Base-by-base conservation (phyloP, 2,888 invertebrate genomes). In the Drosophila mimica region DNA sequence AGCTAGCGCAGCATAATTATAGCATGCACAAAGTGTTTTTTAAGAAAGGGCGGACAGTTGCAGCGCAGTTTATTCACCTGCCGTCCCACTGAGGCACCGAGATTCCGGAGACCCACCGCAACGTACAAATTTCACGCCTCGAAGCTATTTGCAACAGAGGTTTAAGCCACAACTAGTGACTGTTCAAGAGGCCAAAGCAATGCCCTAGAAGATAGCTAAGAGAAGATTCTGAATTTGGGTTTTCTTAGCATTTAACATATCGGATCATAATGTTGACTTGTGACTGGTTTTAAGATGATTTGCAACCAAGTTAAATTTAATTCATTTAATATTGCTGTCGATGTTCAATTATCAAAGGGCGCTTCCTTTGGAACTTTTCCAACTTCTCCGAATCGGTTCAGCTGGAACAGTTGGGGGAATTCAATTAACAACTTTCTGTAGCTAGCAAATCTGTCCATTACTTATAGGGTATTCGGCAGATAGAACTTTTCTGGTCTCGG, bases 51-150 rank as follows among this genome's bases (percentile, higher is more conserved):
- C 91, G 92, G 92, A 92, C 92, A 91, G 88, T 85, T 91, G 81
- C 81, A 80, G 63, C 73, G 74, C 88, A 91, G 91, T 92, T 92
- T 92, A 85, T 92, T 92, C 92, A 92, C 92, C 91, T 92, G 91
- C 86, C 78, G 51, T 63, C 76, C 67, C 72, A 65, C 68, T 49
- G 7, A 13, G 74, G 34, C 54, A 54, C 28, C 36, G 40, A 36
- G 31, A 17, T 6, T 17, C 61, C 61, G 36, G 25, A 25, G 56
- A 83, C 70, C 74, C 80, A 65, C 78, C 66, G 53, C 66, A 62
- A 52, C 57, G 68, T 63, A 67, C 70, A 70, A 82, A 88, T 87
- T 92, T 91, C 84, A 90, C 92, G 91, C 91, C 92, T 91, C 74
- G 89, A 82, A 92, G 91, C 91, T 87, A 91, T 91, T 91, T 83